A percentile compares a stretch with the other conserved stretches of the same genome.
Evolutionary conservation across 2,797 vertebrate species (phyloP).

Genomic region (Enteromius paludinosus): DNA sequence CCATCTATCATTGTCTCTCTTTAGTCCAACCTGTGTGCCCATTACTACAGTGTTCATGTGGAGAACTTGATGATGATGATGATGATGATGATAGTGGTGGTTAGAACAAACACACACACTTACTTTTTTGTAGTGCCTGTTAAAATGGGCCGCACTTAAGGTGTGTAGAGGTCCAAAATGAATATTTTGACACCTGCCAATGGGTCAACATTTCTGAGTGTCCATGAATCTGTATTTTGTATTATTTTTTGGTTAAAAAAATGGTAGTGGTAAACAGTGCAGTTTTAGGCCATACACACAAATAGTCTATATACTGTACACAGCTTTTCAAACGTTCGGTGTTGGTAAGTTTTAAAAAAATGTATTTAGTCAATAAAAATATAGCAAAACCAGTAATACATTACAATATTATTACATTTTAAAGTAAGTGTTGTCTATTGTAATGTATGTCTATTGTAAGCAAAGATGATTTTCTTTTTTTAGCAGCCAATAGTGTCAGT

Average conservation of each 20-base stretch:
- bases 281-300: background rate
- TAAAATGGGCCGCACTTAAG: slow-evolving; percentile 11
- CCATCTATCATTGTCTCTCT: slow-evolving; percentile 73
- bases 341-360: background rate
- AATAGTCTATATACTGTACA: background rate
- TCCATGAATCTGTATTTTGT: background rate
- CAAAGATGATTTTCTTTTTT: background rate
- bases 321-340: background rate
- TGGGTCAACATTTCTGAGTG: background rate
- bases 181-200: background rate
- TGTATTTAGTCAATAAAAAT: background rate
- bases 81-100: background rate
- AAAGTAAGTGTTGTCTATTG: background rate
- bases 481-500: background rate
- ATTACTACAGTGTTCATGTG: slow-evolving; percentile 10
- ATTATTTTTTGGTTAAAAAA: background rate
- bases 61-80: slow-evolving; percentile 37
- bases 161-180: background rate
- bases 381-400: background rate
- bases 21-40: slow-evolving; percentile 30
- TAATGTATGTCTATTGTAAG: too few species aligned
- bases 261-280: background rate
- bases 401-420: background rate
- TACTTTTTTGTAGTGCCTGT: slow-evolving; percentile 8
- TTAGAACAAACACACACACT: slow-evolving; percentile 22